Evolutionary conservation across 2,113 vertebrate species (phyloP), one percentile per base, ranked within the genome.

Genomic region (Ceyx margarethae): DNA sequence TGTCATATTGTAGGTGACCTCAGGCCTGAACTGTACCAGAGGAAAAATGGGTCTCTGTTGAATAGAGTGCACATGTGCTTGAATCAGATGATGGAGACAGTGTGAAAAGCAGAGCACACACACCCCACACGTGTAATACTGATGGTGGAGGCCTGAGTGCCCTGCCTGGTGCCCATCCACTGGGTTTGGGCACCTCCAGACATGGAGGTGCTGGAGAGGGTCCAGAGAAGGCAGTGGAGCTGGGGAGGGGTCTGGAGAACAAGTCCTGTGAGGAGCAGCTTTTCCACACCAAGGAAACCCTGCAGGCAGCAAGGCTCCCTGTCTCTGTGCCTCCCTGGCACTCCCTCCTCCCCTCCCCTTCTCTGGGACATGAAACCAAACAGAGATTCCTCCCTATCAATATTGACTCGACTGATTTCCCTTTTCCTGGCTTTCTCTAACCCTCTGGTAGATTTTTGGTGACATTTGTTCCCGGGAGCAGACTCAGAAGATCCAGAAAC

Each of bases 1-100:
- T 90, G 89, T 95, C 96, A 92, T 64, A 93, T 94, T 81, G 33
- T 83, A 74, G 66, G 66, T 97, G 96, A 97, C 96, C 96, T 95
- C 89, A 91, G 28, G 68, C 82, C 46, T 86, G 92, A 88, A 92
- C 66, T 54, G 42, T 50, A 82, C 61, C 54, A 84, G 79, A 58
- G 40, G 48, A 85, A 95, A 90, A 94, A 95, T 45, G 71, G 37
- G 91, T 95, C 93, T 96, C 95, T 84, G 43, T 88, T 96, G 95
- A 95, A 94, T 89, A 89, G 78, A 95, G 90, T 1, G 2, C 89
- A 95, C 76, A 95, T 95, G 77, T 94, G 72, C 78, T 94, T 86
- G 81, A 93, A 54, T 86, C 76, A 91, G 90, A 81, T 89, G 66
- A 71, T 80, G 37, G 84, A 95, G 72, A 81, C 77, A 90, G 86